Conservation (phyloP, 2,113 vertebrate genomes). For the Heterocephalus glaber region DNA sequence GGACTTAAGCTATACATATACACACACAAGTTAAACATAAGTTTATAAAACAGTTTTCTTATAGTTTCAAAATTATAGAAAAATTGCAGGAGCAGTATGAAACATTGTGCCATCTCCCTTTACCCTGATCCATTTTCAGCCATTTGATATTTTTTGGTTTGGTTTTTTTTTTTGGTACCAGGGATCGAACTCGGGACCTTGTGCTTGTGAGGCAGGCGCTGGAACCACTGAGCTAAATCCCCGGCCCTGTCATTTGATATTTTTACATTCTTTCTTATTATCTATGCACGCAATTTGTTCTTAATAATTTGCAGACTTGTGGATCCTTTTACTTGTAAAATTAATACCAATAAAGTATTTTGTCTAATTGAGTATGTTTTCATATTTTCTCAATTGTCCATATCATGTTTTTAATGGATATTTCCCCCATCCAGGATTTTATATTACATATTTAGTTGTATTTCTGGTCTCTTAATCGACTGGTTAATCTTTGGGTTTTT, state of each 20-base stretch:
- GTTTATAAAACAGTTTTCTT: background rate
- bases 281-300: background rate
- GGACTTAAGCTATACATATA: background rate
- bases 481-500: background rate
- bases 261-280: background rate
- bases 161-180: too few species aligned
- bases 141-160: background rate
- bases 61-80: slow-evolving; percentile 13
- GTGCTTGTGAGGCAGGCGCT: too few species aligned
- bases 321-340: background rate
- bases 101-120: background rate
- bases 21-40: background rate
- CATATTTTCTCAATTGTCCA: background rate
- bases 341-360: background rate
- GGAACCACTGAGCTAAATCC: too few species aligned
- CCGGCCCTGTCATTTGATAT: background rate
- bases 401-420: background rate
- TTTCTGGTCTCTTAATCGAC: slow-evolving; percentile 16
- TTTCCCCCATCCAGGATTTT: background rate
- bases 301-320: background rate
- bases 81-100: background rate
- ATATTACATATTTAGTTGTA: background rate
- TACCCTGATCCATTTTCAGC: background rate
- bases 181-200: too few species aligned
- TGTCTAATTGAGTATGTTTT: background rate